phyloP scores from a whole-genome alignment of 2,888 invertebrate species.

The Catocala fraxini region DNA sequence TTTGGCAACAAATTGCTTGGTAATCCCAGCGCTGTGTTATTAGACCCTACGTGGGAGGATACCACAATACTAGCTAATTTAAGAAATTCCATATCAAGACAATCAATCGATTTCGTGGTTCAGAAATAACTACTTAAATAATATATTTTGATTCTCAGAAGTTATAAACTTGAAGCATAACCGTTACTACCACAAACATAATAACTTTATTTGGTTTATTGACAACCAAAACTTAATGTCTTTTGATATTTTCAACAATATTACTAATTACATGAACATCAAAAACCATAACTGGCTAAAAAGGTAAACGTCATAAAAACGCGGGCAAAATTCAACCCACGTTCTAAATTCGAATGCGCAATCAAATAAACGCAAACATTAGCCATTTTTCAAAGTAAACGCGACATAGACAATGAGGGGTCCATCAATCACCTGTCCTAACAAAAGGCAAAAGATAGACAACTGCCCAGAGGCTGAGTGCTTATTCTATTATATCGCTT shows the following conservation, averaged over 20 bases:
- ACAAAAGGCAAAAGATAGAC: conserved; percentile 79
- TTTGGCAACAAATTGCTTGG: neutral
- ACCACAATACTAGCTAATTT: neutral
- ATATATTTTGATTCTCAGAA: neutral
- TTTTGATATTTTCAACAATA: conserved; percentile 1
- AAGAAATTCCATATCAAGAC: neutral
- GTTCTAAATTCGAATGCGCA: conserved; percentile 67
- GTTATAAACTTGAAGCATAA: too few species aligned
- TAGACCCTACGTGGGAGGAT: conserved; percentile 3
- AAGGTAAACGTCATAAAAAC: too few species aligned
- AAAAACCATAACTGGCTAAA: conserved; percentile 34
- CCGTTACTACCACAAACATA: neutral
- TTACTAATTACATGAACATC: conserved; percentile 32
- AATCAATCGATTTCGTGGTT: conserved; percentile 1
- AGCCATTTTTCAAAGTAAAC: conserved; percentile 81
- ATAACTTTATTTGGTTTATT: too few species aligned
- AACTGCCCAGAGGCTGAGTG: conserved; percentile 72
- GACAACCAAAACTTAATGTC: too few species aligned
- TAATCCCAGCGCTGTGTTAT: neutral
- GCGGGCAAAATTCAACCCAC: conserved; percentile 57
- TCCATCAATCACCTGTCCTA: conserved; percentile 77
- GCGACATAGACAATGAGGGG: conserved; percentile 75
- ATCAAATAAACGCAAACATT: conserved; percentile 75
- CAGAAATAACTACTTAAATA: neutral
- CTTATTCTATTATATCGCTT: conserved; percentile 67